A percentile compares a stretch with the other conserved stretches of the same genome.
phyloP scores from a whole-genome alignment of 1,140 invertebrate genomes.

The Mizuhopecten yessoensis region DNA sequence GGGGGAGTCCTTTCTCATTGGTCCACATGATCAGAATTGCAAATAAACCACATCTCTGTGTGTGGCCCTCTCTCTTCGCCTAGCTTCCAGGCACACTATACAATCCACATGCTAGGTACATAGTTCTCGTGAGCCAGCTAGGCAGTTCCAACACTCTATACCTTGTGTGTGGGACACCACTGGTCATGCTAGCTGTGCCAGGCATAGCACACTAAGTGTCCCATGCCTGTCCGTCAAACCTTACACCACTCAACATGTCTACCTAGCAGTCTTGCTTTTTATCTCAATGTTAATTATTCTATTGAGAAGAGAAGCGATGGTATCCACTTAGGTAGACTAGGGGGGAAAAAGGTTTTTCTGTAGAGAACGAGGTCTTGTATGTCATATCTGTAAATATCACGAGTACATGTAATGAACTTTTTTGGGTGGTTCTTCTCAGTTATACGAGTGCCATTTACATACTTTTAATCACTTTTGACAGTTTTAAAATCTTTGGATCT shows the following conservation, averaged over 20 bases:
- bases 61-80: conserved; percentile 26
- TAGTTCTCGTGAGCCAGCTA: not conserved
- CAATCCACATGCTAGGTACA: no score
- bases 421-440: no score
- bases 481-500: no score
- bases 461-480: no score
- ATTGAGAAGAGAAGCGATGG: not conserved
- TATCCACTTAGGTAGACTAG: not conserved
- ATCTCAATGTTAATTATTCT: not conserved
- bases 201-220: not conserved
- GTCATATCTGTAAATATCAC: not conserved
- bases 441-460: no score
- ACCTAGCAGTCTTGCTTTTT: not conserved
- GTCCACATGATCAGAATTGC: conserved; percentile 46
- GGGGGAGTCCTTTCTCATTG: conserved; percentile 41
- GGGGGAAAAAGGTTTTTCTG: not conserved
- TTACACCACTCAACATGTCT: not conserved
- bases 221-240: not conserved
- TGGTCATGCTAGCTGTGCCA: not conserved
- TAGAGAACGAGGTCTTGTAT: not conserved
- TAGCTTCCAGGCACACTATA: conserved; percentile 33
- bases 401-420: not conserved
- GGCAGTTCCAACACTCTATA: not conserved
- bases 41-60: conserved; percentile 19
- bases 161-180: not conserved